Percentiles rank a stretch among this genome's conserved stretches.
These are phyloP conservation scores for Saguinus imperator DNA, from an alignment of 2,113 vertebrate species.

Conservation along the genomic window DNA sequence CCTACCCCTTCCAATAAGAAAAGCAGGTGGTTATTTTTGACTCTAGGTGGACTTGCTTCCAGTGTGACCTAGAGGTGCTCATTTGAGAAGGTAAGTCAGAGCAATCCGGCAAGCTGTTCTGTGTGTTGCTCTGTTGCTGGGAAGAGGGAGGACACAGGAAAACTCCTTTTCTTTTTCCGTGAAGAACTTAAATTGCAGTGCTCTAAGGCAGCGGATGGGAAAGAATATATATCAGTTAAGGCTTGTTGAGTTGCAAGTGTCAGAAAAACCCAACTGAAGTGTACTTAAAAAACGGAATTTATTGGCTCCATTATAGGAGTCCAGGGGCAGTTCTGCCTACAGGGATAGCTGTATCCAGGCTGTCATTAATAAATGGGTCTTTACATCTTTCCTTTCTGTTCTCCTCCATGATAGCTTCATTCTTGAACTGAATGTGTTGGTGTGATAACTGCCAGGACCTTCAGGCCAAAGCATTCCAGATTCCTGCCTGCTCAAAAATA, in stretches of 20 bases:
- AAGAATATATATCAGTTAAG: background rate
- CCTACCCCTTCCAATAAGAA: background rate
- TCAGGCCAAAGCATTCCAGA: background rate
- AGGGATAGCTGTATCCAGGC: background rate
- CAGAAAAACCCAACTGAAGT: background rate
- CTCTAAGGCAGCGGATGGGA: background rate
- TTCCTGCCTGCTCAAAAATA: background rate
- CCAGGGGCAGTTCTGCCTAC: background rate
- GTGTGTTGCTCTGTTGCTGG: constrained; percentile 9
- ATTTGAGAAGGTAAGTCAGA: background rate
- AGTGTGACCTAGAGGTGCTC: background rate
- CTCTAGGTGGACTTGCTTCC: background rate
- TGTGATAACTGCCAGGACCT: background rate
- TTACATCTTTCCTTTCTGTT: background rate
- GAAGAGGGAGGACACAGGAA: background rate
- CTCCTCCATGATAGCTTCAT: background rate
- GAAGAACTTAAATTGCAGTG: background rate
- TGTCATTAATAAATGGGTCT: background rate
- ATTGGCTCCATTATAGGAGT: background rate
- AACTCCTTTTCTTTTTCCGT: background rate
- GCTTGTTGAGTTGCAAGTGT: background rate
- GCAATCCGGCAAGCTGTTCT: background rate
- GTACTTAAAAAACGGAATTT: background rate
- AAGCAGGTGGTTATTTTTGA: constrained; percentile 19
- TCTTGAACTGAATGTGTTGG: background rate